These are phyloP conservation scores for Thalassophryne amazonica DNA, from an alignment of 2,797 vertebrate genomes.

Conservation along the genomic window DNA sequence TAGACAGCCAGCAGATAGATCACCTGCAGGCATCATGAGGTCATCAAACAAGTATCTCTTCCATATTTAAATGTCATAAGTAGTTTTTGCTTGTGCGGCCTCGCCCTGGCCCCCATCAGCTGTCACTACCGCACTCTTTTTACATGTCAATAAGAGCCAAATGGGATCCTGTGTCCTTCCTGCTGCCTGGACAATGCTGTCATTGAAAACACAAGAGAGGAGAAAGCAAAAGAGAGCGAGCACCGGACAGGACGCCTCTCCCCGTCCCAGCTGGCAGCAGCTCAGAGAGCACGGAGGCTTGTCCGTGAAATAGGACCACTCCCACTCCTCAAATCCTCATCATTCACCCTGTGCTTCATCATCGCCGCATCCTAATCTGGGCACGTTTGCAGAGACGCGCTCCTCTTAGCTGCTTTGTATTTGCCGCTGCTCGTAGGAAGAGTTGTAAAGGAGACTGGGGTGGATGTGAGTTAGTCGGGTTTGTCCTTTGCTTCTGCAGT, in stretches of 20 bases:
- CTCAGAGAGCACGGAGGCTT: conserved; percentile 28
- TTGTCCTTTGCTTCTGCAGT: conserved; percentile 58
- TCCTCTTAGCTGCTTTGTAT: conserved; percentile 36
- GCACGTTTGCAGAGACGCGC: conserved; percentile 17
- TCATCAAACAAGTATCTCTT: neutral
- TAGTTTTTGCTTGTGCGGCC: no score
- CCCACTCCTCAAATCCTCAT: conserved; percentile 15
- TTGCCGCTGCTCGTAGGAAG: conserved; percentile 30
- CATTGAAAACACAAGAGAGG: conserved; percentile 47
- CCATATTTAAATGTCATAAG: neutral
- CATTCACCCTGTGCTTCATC: conserved; percentile 44
- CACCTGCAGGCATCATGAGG: conserved; percentile 11
- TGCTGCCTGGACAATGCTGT: conserved; percentile 66
- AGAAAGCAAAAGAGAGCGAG: conserved; percentile 15
- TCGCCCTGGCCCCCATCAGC: conserved; percentile 66
- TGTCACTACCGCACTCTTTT: conserved; percentile 81
- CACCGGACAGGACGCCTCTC: conserved; percentile 43
- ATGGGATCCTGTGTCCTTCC: conserved; percentile 77
- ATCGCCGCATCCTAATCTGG: conserved; percentile 32
- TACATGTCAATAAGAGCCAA: conserved; percentile 86
- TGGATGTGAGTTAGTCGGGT: conserved; percentile 51
- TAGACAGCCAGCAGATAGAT: conserved; percentile 33
- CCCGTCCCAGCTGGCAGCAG: conserved; percentile 50
- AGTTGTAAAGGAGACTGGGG: neutral
- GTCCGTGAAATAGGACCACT: conserved; percentile 35